Evolutionary conservation across 2,113 vertebrate species (phyloP), one percentile per base, ranked within the genome.

Genomic region (Helogale parvula): DNA sequence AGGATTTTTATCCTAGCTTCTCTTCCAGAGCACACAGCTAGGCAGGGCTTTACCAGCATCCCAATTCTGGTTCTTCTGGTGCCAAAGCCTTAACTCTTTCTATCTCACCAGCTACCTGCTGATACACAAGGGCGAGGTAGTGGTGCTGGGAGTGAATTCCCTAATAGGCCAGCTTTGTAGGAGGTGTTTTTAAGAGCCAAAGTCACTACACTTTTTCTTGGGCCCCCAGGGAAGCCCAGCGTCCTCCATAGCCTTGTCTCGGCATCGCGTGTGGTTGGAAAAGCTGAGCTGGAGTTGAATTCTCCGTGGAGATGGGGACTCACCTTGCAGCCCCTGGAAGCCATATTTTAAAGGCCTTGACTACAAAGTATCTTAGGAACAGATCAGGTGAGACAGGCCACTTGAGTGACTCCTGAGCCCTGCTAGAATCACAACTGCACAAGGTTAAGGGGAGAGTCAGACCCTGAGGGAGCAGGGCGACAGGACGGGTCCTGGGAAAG

Each of bases 281-380:
- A 76, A 81, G 23, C 68, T 41, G 35, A 47, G 7, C 4, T 15
- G 8, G 14, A 31, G 9, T 25, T 1, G 0, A n/a, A 31, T 52
- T 74, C 33, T n/a, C 83, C 57, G n/a, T 27, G 25, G 33, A 63
- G n/a, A 60, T 12, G 9, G 25, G 29, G 27, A 29, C 21, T 5
- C 0, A 4, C 14, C 76, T 47, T 3, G 0, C 1, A 31, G 57
- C 52, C 31, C 11, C 5, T 3, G 9, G 41, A 16, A 31, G 35
- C 7, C 27, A 31, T 19, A 41, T 52, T 29, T 35, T 50, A 76
- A 79, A 71, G n/a, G 50, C 13, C 69, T 97, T 92, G 54, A 15
- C 90, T 87, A 16, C 4, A 0, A 71, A 50, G 47, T 71, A 57
- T 65, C 84, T 84, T 41, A 63, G 41, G 6, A 21, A 2, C 35